Base-by-base conservation (phyloP, 1,140 invertebrate genomes). In the Caenorhabditis latens region DNA sequence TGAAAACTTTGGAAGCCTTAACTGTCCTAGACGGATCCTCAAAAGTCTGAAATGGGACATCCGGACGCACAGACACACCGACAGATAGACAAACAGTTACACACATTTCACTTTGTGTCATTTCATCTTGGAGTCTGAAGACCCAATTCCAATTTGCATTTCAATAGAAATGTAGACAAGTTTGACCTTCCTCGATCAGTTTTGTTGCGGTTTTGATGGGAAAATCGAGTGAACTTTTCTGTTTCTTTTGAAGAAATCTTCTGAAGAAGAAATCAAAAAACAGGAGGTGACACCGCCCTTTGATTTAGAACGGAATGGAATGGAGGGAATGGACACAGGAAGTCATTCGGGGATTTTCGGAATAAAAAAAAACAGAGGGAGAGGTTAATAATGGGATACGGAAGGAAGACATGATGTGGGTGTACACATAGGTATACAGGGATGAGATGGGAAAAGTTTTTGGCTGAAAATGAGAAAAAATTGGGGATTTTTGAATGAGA, bases 151-250 rank as follows among this genome's bases (percentile, higher is more conserved):
- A 32, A 65, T 71, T 71, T 71, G 21, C 65, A 71, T 71, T 71
- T 71, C 65, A 71, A 71, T 71, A 13, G 42, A 71, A 71, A 42
- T 16, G 11, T 65, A n/a, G 9, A 32, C n/a, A n/a, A 32, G 32
- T 32, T 32, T 32, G 32, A 32, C 32, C 32, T 32, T 32, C 63
- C 63, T 65, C 40, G 63, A 9, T 65, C 32, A 42, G 63, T 40
- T 40, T n/a, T 71, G 65, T 71, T 71, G 65, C 65, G 11, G 65
- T 71, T 71, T 71, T 32, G 40, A 71, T 71, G 65, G 14, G 65
- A 71, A 71, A n/a, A 11, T 32, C 32, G 32, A 32, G 32, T 2
- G 63, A 65, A 65, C 21, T 53, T 53, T 53, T 9, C 0, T 32
- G 32, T 32, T 32, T 32, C 32, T 32, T 32, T 2, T 32, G 32